Percentiles rank a stretch among this genome's conserved stretches.
phyloP scores from a whole-genome alignment of 2,113 vertebrate species.

The Lepus americanus region DNA sequence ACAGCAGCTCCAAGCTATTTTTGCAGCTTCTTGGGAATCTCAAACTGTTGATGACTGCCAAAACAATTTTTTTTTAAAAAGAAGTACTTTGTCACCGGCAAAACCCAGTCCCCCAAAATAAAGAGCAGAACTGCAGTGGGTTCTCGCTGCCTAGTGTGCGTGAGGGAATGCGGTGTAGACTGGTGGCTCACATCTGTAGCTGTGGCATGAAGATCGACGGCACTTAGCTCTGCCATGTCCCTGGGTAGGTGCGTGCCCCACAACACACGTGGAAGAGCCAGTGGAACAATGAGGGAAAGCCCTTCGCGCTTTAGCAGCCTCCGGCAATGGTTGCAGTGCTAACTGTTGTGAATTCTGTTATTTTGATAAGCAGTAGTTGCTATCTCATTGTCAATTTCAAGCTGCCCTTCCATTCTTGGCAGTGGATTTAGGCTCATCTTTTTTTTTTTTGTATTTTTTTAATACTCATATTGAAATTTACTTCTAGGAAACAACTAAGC shows the following conservation, averaged over 20 bases:
- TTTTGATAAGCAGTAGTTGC: not conserved
- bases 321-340: not conserved
- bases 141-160: not conserved
- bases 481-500: not conserved
- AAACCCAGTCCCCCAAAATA: not conserved
- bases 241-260: not conserved
- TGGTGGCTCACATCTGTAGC: not conserved
- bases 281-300: not conserved
- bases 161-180: no score
- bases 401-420: not conserved
- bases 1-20: slow-evolving; percentile 20
- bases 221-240: not conserved
- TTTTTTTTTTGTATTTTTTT: not conserved
- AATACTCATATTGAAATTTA: not conserved
- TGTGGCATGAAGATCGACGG: not conserved
- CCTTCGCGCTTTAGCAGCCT: not conserved
- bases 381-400: not conserved
- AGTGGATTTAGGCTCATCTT: not conserved
- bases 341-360: not conserved
- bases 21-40: slow-evolving; percentile 53
- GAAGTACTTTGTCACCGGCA: not conserved
- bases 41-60: slow-evolving; percentile 40
- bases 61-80: not conserved
- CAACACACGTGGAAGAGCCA: not conserved
- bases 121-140: not conserved